Evolutionary conservation across 2,888 invertebrate species (phyloP).

Genomic region (Macrosiphum euphorbiae): DNA sequence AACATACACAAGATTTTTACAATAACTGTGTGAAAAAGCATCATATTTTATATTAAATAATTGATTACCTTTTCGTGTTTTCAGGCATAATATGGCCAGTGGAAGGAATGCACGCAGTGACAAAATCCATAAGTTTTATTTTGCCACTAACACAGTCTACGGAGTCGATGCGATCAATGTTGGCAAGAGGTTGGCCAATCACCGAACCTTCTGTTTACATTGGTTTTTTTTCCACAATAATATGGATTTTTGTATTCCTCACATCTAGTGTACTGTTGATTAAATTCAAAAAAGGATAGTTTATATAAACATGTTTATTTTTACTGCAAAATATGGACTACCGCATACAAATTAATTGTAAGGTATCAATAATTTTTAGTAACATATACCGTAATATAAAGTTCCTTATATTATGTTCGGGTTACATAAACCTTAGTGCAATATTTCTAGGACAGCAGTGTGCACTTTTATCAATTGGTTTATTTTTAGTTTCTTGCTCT

Average conservation of each 20-base stretch:
- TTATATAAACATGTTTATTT: neutral
- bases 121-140: slow-evolving; percentile 80
- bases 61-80: neutral
- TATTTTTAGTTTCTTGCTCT: neutral
- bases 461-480: neutral
- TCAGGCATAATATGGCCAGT: slow-evolving; percentile 91
- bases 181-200: slow-evolving; percentile 87
- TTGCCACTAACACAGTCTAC: slow-evolving; percentile 91
- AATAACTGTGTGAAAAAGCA: neutral
- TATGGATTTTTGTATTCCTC: slow-evolving; percentile 85
- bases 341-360: neutral
- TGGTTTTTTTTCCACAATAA: slow-evolving; percentile 83
- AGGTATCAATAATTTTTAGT: neutral
- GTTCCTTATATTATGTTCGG: slow-evolving; percentile 36
- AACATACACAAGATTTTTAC: neutral
- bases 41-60: slow-evolving; percentile 4
- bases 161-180: slow-evolving; percentile 86
- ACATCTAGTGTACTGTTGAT: slow-evolving; percentile 81
- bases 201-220: slow-evolving; percentile 80
- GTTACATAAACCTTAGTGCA: neutral
- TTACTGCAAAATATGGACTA: neutral
- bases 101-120: slow-evolving; percentile 87
- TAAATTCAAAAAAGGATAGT: slow-evolving; percentile 86
- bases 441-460: neutral
- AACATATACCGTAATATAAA: neutral